Percentiles rank a stretch among this genome's conserved stretches.
These are phyloP conservation scores for Auanema freiburgensis DNA, from an alignment of 2,888 invertebrate genomes.

Conservation along the genomic window DNA sequence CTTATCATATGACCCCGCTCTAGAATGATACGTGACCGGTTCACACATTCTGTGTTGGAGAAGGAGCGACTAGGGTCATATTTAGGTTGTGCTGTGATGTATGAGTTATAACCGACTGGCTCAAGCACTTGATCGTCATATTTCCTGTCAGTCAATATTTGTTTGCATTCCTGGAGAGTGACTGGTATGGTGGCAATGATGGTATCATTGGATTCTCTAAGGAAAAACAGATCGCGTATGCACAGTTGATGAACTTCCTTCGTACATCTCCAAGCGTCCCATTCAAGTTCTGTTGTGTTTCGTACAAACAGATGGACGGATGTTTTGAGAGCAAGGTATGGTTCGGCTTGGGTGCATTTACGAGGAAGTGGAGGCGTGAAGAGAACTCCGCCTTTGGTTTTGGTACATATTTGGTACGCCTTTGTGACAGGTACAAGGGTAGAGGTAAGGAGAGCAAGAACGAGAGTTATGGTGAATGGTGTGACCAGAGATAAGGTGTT, in stretches of 20 bases:
- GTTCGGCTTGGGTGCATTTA: no score
- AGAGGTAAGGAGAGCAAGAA: no score
- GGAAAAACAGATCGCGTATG: not conserved
- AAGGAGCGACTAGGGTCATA: not conserved
- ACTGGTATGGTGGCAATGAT: not conserved
- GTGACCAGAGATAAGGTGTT: no score
- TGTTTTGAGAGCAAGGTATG: no score
- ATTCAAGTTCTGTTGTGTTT: no score
- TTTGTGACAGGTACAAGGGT: no score
- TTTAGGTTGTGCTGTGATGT: not conserved
- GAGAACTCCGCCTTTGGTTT: no score
- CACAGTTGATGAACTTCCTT: slow-evolving; percentile 3
- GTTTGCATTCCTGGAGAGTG: slow-evolving; percentile 5
- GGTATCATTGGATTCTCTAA: not conserved
- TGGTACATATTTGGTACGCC: no score
- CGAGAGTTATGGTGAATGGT: no score
- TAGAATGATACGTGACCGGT: not conserved
- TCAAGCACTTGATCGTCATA: not conserved
- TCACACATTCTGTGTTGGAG: not conserved
- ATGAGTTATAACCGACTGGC: not conserved
- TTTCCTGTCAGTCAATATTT: not conserved
- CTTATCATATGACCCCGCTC: not conserved
- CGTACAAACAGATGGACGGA: no score
- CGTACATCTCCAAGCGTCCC: slow-evolving; percentile 1
- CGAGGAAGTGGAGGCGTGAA: no score